Evolutionary conservation across 2,888 invertebrate species (phyloP), one percentile per base, ranked within the genome.

Genomic region (Hoplodrina blanda): DNA sequence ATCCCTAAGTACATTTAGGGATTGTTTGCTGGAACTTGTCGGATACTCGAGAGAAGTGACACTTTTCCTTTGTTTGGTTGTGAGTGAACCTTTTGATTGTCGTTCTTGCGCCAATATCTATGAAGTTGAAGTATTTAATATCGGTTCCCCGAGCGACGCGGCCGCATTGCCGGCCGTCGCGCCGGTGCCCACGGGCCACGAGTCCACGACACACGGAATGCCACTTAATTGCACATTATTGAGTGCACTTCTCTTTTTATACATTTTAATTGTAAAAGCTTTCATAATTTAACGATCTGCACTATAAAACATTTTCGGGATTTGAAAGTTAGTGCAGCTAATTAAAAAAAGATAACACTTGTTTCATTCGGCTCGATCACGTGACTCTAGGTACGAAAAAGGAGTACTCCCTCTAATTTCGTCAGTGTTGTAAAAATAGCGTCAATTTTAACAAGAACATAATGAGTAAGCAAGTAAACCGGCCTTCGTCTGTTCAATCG

Each of bases 111-210:
- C 17, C 8, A 5, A 13, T 25, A 46, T 44, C 37, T 66, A 62
- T 60, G 77, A 53, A 62, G 61, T 70, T 54, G 59, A 79, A 79
- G 81, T 79, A 79, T 79, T 79, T 79, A 79, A 79, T 79, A 79
- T 76, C 63, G 76, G 69, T 44, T 19, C 50, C 50, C 19, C 52
- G 30, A 53, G 62, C 54, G 53, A 30, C 20, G 67, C 59, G 70
- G 56, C 62, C 76, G 76, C 80, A 78, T 76, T 67, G 64, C 76
- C 53, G 44, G 52, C 76, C 80, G 61, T 57, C 70, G 37, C 69
- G 37, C 37, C 53, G 19, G 30, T 37, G 64, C n/a, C 60, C 61
- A 66, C 44, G 44, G 67, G 59, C 19, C 25, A n/a, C n/a, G n/a
- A n/a, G n/a, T n/a, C n/a, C n/a, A n/a, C n/a, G n/a, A 54, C 33